Base-by-base conservation (phyloP, 2,797 vertebrate species). In the Falco concolor region DNA sequence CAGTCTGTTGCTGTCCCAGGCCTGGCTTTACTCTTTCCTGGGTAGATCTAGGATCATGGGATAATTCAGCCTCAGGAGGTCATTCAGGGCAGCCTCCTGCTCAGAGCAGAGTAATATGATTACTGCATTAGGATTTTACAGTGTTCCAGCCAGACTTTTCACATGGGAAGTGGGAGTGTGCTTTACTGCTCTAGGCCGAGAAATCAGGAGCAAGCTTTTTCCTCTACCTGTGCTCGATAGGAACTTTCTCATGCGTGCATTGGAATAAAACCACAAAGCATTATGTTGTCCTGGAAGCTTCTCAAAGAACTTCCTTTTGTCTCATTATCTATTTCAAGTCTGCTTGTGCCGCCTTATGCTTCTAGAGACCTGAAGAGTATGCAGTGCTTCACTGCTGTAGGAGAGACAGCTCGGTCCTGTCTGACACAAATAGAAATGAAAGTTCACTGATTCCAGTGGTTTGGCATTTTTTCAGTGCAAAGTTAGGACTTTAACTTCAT, bases 401-500 rank as follows among this genome's bases (percentile, higher is more conserved):
- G 75, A 80, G 63, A 25, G 52, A 32, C 63, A 11, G 92, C 68
- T 80, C 9, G 0, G 70, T 17, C 22, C 22, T 1, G 19, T 23
- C 92, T 95, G 94, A 96, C 32, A 47, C 90, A 96, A 59, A 78
- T 13, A 52, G 82, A 44, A 76, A 36, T 8, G 74, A 19, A 50
- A 85, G 88, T 79, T 90, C 78, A 60, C 68, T 61, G 70, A 53
- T 91, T 96, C 86, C 89, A 82, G 96, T 93, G 95, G 92, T 53
- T 95, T 97, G 95, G 95, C 85, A 30, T 42, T 45, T 83, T 65
- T 50, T 91, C 87, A 77, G 14, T n/a, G 78, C 78, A 81, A 85
- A 78, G 89, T 92, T 92, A 45, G 86, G 38, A 32, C n/a, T 76
- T 84, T 47, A n/a, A 25, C 64, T 84, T 88, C 56, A 4, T 16